A percentile compares a stretch with the other conserved stretches of the same genome.
These are phyloP conservation scores for Lagocephalus sceleratus DNA, from an alignment of 2,797 vertebrate genomes.

Conservation along the genomic window DNA sequence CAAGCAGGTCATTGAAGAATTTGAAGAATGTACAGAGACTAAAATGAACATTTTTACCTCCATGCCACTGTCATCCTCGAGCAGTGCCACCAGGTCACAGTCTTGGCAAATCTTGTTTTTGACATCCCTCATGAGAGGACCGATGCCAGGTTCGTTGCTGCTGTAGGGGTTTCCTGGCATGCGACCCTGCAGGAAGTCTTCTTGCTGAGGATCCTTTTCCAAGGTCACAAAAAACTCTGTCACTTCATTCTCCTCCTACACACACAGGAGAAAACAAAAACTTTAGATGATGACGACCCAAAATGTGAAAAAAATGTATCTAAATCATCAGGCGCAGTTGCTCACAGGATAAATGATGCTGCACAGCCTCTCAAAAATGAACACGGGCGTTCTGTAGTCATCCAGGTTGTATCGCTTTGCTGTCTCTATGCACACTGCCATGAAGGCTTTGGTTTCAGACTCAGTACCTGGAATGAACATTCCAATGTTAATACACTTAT, in stretches of 20 bases:
- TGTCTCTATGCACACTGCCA: constrained; percentile 98
- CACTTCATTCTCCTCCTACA: constrained; percentile 97
- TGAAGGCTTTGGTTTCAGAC: constrained; percentile 98
- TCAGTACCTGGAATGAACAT: constrained; percentile 83
- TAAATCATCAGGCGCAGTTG: constrained; percentile 2
- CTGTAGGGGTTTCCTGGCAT: constrained; percentile 99
- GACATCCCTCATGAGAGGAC: constrained; percentile 97
- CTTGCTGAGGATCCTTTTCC: constrained; percentile 98
- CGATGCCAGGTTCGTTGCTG: constrained; percentile 95
- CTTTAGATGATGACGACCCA: neutral
- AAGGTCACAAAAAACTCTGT: constrained; percentile 98
- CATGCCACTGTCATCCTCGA: constrained; percentile 99
- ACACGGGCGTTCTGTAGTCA: constrained; percentile 96
- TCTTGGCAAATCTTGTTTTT: constrained; percentile 99
- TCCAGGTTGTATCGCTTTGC: constrained; percentile 97
- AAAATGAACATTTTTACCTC: constrained; percentile 77
- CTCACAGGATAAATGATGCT: constrained; percentile 99
- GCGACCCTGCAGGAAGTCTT: constrained; percentile 96
- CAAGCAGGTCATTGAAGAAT: neutral
- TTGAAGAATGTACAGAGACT: neutral
- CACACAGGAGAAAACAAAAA: constrained; percentile 14
- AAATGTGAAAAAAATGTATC: neutral
- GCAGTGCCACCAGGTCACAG: constrained; percentile 96
- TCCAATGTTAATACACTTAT: too few relatives aligned
- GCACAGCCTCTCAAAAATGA: constrained; percentile 97